These are phyloP conservation scores for Miniopterus natalensis DNA, from an alignment of 2,113 vertebrate genomes.

Conservation along the genomic window DNA sequence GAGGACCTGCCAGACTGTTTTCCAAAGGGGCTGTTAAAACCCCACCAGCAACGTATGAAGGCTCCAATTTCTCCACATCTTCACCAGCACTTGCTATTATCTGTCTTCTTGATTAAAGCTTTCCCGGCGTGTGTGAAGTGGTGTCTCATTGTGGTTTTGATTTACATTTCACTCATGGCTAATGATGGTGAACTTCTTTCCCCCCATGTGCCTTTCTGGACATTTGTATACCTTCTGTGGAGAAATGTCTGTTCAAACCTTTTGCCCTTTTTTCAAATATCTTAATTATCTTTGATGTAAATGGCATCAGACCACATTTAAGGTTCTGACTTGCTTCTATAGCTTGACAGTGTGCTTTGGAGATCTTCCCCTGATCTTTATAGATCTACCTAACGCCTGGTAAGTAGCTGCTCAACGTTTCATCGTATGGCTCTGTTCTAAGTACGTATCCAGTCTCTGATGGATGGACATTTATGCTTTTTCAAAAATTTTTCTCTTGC, in stretches of 20 bases:
- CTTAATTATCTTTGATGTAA: background rate
- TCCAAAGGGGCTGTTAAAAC: background rate
- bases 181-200: background rate
- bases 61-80: background rate
- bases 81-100: background rate
- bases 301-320: background rate
- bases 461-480: background rate
- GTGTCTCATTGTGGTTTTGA: background rate
- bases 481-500: background rate
- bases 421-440: background rate
- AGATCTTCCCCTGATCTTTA: background rate
- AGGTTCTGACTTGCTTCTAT: background rate
- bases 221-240: background rate
- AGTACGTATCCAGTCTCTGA: background rate
- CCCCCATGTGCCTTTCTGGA: background rate
- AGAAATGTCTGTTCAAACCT: slow-evolving; percentile 9
- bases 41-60: background rate
- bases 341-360: background rate
- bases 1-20: background rate
- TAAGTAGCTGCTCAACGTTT: background rate
- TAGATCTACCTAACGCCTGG: background rate
- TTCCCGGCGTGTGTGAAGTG: background rate
- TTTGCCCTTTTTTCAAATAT: background rate
- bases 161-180: background rate
- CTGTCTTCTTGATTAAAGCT: background rate